These are phyloP conservation scores for Manis crassicaudata DNA, from an alignment of 2,797 vertebrate genomes.

Conservation along the genomic window DNA sequence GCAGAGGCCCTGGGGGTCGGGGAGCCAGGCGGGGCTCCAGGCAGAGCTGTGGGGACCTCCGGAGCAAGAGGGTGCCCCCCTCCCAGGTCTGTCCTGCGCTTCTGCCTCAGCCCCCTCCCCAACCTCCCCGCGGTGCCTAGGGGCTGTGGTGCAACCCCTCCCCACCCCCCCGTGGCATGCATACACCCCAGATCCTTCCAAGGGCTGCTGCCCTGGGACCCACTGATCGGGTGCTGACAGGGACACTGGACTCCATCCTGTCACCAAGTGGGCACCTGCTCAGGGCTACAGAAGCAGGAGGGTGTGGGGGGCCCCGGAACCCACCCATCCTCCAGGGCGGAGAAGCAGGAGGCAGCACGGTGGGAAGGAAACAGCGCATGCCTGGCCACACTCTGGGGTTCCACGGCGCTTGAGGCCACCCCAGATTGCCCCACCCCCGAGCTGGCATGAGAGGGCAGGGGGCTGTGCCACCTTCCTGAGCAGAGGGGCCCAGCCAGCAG, in stretches of 20 bases:
- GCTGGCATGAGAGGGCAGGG: not conserved
- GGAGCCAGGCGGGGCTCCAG: fast-evolving
- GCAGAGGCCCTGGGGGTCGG: not conserved
- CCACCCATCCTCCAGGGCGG: not conserved
- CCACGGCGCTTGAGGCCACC: not conserved
- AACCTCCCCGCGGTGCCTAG: not conserved
- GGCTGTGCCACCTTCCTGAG: not conserved
- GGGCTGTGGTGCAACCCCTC: not conserved
- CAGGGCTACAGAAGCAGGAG: fast-evolving
- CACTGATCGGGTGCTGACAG: fast-evolving
- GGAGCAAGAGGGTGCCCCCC: not conserved
- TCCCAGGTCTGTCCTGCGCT: not conserved
- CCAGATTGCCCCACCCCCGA: not conserved
- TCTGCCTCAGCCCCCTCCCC: not conserved
- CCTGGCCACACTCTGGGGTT: not conserved
- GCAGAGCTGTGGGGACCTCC: not conserved
- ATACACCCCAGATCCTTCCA: not conserved
- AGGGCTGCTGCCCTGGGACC: not conserved
- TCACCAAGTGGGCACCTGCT: fast-evolving
- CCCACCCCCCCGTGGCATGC: not conserved
- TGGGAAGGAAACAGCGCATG: not conserved
- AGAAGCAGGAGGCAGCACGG: not conserved
- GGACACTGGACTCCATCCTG: not conserved
- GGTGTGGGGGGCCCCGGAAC: not conserved
- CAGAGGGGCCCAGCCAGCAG: not conserved